Evolutionary conservation across 2,888 invertebrate species (phyloP).

Genomic region (Girardia tigrina): DNA sequence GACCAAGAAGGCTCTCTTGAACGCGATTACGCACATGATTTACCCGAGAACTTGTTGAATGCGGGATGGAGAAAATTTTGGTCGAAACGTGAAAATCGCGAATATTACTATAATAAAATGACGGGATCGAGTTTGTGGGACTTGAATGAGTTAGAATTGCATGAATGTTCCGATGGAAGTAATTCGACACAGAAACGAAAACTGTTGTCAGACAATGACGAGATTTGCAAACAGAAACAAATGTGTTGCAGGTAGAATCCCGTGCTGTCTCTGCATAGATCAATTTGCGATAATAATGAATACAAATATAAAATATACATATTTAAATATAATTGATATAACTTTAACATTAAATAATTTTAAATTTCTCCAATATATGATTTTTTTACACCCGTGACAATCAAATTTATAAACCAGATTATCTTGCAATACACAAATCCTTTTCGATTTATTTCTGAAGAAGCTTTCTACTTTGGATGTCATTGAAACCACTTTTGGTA

Average conservation of each 20-base stretch:
- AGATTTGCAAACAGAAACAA: not conserved
- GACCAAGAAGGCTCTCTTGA: not conserved
- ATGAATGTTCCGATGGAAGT: not conserved
- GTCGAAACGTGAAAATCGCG: conserved; percentile 83
- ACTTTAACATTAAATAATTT: no score
- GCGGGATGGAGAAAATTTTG: conserved; percentile 92
- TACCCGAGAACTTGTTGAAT: conserved; percentile 61
- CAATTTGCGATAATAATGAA: no score
- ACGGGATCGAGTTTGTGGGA: conserved; percentile 95
- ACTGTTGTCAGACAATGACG: not conserved
- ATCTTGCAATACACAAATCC: no score
- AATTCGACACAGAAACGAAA: not conserved
- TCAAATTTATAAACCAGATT: no score
- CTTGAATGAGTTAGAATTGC: not conserved
- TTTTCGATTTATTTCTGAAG: no score
- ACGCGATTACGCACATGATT: conserved; percentile 45
- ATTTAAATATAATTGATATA: no score
- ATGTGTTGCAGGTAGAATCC: conserved; percentile 13
- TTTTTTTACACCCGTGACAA: no score
- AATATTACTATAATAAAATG: conserved; percentile 87
- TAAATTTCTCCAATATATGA: no score
- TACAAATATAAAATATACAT: no score
- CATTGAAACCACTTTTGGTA: no score
- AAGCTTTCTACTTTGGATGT: no score
- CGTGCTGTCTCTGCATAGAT: no score